Evolutionary conservation across 2,888 invertebrate genomes (phyloP).

Genomic region (Eledone cirrhosa): DNA sequence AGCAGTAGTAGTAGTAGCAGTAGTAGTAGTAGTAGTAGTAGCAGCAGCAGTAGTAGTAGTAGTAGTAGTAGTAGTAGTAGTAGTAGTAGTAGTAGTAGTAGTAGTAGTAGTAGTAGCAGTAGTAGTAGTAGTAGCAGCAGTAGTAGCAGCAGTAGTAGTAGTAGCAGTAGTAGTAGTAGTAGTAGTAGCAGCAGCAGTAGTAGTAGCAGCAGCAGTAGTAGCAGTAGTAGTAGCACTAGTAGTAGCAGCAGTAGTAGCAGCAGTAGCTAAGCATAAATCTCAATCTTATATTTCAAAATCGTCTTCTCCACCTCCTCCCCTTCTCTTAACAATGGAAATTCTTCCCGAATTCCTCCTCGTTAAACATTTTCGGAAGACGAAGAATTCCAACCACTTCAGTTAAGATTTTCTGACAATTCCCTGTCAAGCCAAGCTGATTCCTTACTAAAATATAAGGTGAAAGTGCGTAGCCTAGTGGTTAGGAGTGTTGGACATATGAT

Average conservation of each 20-base stretch:
- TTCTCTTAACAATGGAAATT: no score
- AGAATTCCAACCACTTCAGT: no score
- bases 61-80: not conserved
- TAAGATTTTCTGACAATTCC: no score
- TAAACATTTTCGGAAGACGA: no score
- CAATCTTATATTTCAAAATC: not conserved
- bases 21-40: not conserved
- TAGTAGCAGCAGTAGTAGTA: not conserved
- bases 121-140: not conserved
- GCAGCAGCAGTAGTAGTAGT: not conserved
- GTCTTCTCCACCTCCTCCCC: no score
- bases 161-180: not conserved
- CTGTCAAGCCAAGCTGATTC: no score
- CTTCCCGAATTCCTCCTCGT: no score
- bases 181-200: not conserved
- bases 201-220: slow-evolving; percentile 1
- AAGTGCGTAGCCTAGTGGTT: no score
- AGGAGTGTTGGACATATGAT: no score
- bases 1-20: not conserved
- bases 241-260: not conserved
- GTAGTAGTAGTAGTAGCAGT: not conserved
- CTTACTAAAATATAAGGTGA: no score
- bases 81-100: slow-evolving; percentile 16
- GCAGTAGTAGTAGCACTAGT: slow-evolving; percentile 4
- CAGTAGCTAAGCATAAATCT: not conserved